Conservation (phyloP, 2,888 invertebrate species). For the Idaea dimidiata region DNA sequence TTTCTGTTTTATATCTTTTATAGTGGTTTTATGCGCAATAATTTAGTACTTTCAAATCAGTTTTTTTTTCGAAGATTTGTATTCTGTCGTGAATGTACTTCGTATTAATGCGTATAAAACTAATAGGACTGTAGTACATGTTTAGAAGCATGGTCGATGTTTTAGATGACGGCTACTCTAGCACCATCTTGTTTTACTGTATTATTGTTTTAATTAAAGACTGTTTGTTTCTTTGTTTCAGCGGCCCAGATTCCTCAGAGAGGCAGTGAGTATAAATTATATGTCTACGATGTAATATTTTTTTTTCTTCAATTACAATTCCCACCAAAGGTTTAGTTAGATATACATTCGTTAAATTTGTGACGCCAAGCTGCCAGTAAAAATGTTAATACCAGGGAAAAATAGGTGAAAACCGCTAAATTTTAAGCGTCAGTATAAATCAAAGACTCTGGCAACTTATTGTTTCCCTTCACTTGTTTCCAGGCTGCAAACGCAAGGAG, state of each 20-base stretch:
- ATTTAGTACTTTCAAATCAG: neutral
- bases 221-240: slow-evolving; percentile 82
- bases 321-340: neutral
- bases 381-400: neutral
- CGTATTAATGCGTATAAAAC: slow-evolving; percentile 44
- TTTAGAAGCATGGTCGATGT: slow-evolving; percentile 77
- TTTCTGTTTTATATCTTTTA: slow-evolving; percentile 15
- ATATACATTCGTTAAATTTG: too few species aligned
- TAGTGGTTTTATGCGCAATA: slow-evolving; percentile 18
- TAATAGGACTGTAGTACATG: slow-evolving; percentile 45
- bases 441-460: neutral
- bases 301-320: neutral
- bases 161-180: slow-evolving; percentile 47
- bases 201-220: slow-evolving; percentile 8
- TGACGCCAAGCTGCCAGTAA: neutral
- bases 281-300: neutral
- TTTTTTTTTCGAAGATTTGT: neutral
- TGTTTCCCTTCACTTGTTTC: slow-evolving; percentile 32
- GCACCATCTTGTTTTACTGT: neutral
- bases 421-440: neutral
- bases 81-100: neutral
- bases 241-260: slow-evolving; percentile 94
- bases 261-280: slow-evolving; percentile 87
- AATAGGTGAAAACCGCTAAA: neutral
- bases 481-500: slow-evolving; percentile 98